These are phyloP conservation scores for Mactra quadrangularis DNA, from an alignment of 1,140 invertebrate species.

Conservation along the genomic window DNA sequence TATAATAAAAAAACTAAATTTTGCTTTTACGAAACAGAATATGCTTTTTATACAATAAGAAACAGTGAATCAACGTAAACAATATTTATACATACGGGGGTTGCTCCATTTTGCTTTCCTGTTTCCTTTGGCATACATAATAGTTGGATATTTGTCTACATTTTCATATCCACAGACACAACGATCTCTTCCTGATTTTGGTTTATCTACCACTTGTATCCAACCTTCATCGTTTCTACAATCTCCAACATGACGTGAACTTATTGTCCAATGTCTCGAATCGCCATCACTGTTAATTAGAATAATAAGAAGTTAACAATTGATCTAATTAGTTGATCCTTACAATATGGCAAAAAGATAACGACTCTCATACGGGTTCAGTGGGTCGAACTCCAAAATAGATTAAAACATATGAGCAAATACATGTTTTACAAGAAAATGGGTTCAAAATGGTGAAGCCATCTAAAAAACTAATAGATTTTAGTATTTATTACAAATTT, in stretches of 20 bases:
- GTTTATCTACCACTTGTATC: slow-evolving; percentile 58
- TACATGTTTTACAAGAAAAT: too few relatives aligned
- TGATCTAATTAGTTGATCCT: not conserved
- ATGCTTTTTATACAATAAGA: too few relatives aligned
- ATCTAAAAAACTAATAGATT: too few relatives aligned
- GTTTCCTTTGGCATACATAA: slow-evolving; percentile 55
- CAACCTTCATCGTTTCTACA: slow-evolving; percentile 58
- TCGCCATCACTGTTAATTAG: slow-evolving; percentile 43
- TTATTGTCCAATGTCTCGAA: slow-evolving; percentile 53
- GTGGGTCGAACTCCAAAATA: too few relatives aligned
- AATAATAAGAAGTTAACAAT: not conserved
- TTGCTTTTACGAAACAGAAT: too few relatives aligned
- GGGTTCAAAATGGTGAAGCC: too few relatives aligned
- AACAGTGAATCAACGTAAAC: too few relatives aligned
- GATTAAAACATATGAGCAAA: too few relatives aligned
- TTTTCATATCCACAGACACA: slow-evolving; percentile 62
- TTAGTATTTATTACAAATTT: too few relatives aligned
- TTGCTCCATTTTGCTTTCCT: slow-evolving; percentile 56
- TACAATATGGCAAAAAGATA: too few relatives aligned
- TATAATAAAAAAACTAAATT: too few relatives aligned
- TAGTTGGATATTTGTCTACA: slow-evolving; percentile 50
- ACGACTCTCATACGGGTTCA: too few relatives aligned
- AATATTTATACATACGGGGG: slow-evolving; percentile 16
- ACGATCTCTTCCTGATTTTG: slow-evolving; percentile 46
- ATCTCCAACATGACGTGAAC: slow-evolving; percentile 21